These are phyloP conservation scores for Pseudomyrmex gracilis DNA, from an alignment of 1,140 invertebrate genomes.

Conservation along the genomic window DNA sequence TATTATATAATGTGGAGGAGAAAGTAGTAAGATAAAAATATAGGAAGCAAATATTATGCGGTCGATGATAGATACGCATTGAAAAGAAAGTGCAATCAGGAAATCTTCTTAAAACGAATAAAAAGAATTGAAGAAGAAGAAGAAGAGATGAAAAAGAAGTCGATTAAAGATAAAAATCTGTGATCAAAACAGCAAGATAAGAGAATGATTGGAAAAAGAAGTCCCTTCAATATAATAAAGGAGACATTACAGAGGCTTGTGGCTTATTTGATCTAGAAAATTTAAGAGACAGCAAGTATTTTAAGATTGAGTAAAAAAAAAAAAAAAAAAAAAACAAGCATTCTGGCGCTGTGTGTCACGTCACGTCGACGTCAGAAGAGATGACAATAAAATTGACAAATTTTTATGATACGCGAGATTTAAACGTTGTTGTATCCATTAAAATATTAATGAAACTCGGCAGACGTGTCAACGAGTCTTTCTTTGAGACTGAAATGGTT, in stretches of 20 bases:
- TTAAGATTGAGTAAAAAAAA: constrained; percentile 51
- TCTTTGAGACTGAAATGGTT: no score
- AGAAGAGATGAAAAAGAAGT: neutral
- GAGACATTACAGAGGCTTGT: constrained; percentile 37
- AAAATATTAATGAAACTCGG: neutral
- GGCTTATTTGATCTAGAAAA: constrained; percentile 56
- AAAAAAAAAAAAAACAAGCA: no score
- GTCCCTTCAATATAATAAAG: constrained; percentile 38
- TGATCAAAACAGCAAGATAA: constrained; percentile 42
- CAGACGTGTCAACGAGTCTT: no score
- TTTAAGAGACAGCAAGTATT: constrained; percentile 63
- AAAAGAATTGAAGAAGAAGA: constrained; percentile 9
- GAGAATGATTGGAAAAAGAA: constrained; percentile 31
- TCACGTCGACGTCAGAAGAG: constrained; percentile 6
- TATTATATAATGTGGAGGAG: constrained; percentile 6
- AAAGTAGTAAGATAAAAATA: constrained; percentile 22
- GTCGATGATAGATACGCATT: constrained; percentile 1
- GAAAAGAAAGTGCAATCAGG: constrained; percentile 14
- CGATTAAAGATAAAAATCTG: constrained; percentile 13
- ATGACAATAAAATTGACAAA: neutral
- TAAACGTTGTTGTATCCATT: constrained; percentile 25
- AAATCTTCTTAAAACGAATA: constrained; percentile 18
- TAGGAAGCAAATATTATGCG: constrained; percentile 16
- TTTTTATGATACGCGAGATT: constrained; percentile 41
- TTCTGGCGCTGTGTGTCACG: constrained; percentile 12